A percentile compares a stretch with the other conserved stretches of the same genome.
These are phyloP conservation scores for Acipenser transmontanus DNA, from an alignment of 2,797 vertebrate genomes.

Conservation along the genomic window DNA sequence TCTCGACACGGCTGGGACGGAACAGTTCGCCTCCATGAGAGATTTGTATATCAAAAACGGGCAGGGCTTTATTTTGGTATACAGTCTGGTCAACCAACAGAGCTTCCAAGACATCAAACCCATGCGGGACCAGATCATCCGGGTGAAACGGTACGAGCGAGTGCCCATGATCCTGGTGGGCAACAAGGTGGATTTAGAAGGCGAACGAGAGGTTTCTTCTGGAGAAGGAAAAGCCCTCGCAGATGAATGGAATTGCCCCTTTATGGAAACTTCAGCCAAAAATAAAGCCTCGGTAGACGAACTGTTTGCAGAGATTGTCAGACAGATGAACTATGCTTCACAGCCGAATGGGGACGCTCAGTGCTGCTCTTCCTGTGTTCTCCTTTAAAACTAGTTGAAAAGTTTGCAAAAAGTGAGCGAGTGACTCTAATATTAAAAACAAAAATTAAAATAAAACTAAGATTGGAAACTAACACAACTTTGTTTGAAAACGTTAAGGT, in stretches of 20 bases:
- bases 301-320: slow-evolving; percentile 87
- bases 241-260: slow-evolving; percentile 92
- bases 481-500: slow-evolving; percentile 15
- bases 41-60: slow-evolving; percentile 91
- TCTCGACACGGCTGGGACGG: slow-evolving; percentile 84
- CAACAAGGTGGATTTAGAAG: slow-evolving; percentile 94
- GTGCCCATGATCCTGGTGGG: slow-evolving; percentile 94
- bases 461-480: slow-evolving; percentile 7
- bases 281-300: slow-evolving; percentile 90
- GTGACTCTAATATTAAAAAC: slow-evolving; percentile 7
- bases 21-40: slow-evolving; percentile 90
- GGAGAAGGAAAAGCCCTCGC: slow-evolving; percentile 89
- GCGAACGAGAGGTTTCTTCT: slow-evolving; percentile 83
- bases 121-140: slow-evolving; percentile 91
- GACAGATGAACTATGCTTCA: slow-evolving; percentile 92
- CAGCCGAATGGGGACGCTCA: slow-evolving; percentile 78
- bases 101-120: slow-evolving; percentile 92
- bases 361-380: slow-evolving; percentile 81
- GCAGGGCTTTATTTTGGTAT: slow-evolving; percentile 83
- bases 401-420: background rate
- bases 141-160: slow-evolving; percentile 86
- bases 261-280: slow-evolving; percentile 94
- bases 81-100: slow-evolving; percentile 89
- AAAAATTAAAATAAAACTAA: background rate
- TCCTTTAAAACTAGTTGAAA: slow-evolving; percentile 46